Conservation (phyloP, 2,797 vertebrate species). For the Lithobates pipiens region DNA sequence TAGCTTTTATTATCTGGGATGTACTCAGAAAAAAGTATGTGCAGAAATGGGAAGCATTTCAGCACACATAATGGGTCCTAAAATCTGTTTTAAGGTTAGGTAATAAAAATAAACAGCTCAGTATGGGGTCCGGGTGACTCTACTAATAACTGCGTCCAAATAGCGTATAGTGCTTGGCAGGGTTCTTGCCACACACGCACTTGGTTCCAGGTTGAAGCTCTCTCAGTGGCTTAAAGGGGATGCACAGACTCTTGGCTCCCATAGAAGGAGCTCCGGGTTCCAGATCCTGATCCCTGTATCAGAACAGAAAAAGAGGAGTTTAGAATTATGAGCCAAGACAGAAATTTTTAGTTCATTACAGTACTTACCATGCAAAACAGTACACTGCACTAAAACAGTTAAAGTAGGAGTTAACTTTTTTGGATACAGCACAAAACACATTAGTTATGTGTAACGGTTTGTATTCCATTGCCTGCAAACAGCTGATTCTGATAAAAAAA, state of each 20-base stretch:
- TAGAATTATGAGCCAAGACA: no score
- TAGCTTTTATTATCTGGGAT: constrained; percentile 75
- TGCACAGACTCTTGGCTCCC: constrained; percentile 97
- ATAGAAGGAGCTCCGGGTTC: constrained; percentile 96
- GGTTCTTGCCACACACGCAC: constrained; percentile 88
- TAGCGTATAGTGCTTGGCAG: constrained; percentile 92
- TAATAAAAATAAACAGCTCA: constrained; percentile 65
- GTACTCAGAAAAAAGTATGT: constrained; percentile 76
- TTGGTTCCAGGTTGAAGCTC: constrained; percentile 81
- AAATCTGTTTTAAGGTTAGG: constrained; percentile 67
- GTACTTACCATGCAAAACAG: no score
- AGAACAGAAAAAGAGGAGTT: background rate
- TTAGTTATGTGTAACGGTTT: no score
- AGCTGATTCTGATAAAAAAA: no score
- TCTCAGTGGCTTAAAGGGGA: constrained; percentile 90
- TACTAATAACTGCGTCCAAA: constrained; percentile 95
- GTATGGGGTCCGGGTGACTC: constrained; percentile 60
- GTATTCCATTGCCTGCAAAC: no score
- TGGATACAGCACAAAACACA: no score
- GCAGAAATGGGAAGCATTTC: constrained; percentile 68
- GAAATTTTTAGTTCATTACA: no score
- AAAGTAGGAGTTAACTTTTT: no score
- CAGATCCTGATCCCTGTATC: constrained; percentile 93
- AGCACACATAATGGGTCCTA: constrained; percentile 57
- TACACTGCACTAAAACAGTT: background rate